Conservation (phyloP, 1,140 invertebrate genomes). For the Gryon sp. region DNA sequence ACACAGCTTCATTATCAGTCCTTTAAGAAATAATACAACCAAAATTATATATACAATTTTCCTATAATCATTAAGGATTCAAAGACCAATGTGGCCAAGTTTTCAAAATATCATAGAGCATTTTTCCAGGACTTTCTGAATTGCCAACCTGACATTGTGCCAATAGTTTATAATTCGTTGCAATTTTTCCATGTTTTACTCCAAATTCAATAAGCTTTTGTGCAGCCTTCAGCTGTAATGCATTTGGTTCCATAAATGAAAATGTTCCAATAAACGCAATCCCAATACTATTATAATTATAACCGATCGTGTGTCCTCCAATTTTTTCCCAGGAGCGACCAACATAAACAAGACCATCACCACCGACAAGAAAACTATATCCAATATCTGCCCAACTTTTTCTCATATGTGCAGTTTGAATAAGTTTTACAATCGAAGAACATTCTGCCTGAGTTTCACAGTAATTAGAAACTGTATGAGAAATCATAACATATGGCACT, state of each 20-base stretch:
- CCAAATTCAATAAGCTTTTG: conserved; percentile 83
- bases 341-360: conserved; percentile 87
- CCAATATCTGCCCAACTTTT: conserved; percentile 83
- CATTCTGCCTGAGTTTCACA: conserved; percentile 81
- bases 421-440: conserved; percentile 78
- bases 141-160: conserved; percentile 84
- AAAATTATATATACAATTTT: too few relatives aligned
- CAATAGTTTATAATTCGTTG: conserved; percentile 82
- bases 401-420: conserved; percentile 88
- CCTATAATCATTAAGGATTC: conserved; percentile 11
- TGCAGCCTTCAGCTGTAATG: conserved; percentile 81
- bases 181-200: conserved; percentile 81
- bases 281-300: conserved; percentile 86
- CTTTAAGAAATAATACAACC: too few relatives aligned
- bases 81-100: conserved; percentile 83
- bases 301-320: conserved; percentile 86
- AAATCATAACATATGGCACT: conserved; percentile 87
- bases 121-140: conserved; percentile 86
- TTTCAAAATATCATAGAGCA: conserved; percentile 82
- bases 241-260: conserved; percentile 22
- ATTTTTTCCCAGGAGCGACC: conserved; percentile 86
- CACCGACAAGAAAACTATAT: conserved; percentile 89
- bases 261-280: conserved; percentile 83
- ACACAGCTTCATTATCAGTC: too few relatives aligned
- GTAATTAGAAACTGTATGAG: conserved; percentile 82